Percentiles rank a stretch among this genome's conserved stretches.
Conservation (phyloP, 2,797 vertebrate species). For the Peromyscus eremicus region DNA sequence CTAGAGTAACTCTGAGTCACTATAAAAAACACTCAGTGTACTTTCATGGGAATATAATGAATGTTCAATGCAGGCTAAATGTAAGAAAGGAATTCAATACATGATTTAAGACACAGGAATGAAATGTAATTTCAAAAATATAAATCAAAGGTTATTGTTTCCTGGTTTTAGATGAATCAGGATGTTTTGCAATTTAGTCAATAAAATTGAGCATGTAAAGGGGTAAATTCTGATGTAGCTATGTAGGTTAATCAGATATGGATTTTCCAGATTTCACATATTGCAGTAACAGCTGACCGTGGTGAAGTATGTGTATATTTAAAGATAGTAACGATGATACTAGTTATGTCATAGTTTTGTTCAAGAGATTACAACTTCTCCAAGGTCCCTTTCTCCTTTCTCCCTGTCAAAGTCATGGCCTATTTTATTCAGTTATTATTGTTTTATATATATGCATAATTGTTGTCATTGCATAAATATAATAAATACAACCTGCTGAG, state of each 20-base stretch:
- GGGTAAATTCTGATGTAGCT: neutral
- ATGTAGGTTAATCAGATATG: slow-evolving; percentile 18
- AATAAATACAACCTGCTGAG: neutral
- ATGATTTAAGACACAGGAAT: slow-evolving; percentile 53
- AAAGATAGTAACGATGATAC: neutral
- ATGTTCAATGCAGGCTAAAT: neutral
- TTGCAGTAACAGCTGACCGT: neutral
- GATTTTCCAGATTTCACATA: neutral
- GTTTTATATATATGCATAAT: neutral
- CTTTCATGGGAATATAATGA: slow-evolving; percentile 16
- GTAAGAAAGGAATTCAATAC: slow-evolving; percentile 64
- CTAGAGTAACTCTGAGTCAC: neutral
- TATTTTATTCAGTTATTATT: neutral
- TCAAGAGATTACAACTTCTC: neutral
- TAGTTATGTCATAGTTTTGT: slow-evolving; percentile 44
- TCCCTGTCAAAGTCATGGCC: neutral
- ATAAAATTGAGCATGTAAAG: slow-evolving; percentile 24
- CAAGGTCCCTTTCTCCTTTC: neutral
- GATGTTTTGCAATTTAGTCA: slow-evolving; percentile 37
- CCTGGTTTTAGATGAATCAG: slow-evolving; percentile 51
- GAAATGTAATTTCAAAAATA: slow-evolving; percentile 47
- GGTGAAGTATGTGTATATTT: neutral
- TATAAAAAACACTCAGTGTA: neutral
- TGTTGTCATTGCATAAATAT: neutral
- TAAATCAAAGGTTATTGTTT: slow-evolving; percentile 62